These are phyloP conservation scores for Alectoris magna DNA, from an alignment of 2,797 vertebrate species.

Conservation along the genomic window DNA sequence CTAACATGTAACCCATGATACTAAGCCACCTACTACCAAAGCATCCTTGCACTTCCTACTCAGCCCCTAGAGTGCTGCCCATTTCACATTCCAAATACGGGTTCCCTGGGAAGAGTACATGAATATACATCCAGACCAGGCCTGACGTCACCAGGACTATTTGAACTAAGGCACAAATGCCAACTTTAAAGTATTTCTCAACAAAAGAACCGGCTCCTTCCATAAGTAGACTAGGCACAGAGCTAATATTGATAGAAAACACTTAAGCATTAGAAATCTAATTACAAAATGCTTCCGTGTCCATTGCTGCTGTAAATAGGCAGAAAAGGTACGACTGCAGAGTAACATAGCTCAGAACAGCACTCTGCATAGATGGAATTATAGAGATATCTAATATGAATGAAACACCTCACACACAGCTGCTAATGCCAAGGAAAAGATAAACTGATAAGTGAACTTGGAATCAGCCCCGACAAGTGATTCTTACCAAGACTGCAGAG, in stretches of 20 bases:
- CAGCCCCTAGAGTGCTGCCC: neutral
- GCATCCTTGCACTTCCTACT: neutral
- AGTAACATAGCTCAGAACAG: neutral
- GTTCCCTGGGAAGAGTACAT: fast-evolving
- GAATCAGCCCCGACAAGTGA: neutral
- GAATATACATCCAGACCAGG: neutral
- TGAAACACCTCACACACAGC: neutral
- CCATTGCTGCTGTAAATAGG: neutral
- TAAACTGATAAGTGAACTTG: neutral
- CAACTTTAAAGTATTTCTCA: neutral
- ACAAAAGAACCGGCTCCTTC: neutral
- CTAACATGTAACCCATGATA: neutral
- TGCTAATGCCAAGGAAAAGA: neutral
- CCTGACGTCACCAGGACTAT: neutral
- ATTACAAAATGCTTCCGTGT: neutral
- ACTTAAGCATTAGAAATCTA: neutral
- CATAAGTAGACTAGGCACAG: neutral
- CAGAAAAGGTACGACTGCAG: neutral
- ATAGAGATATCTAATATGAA: neutral
- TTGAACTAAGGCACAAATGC: neutral
- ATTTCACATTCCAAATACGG: neutral
- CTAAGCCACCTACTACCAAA: neutral
- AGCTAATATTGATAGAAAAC: neutral
- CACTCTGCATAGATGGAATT: neutral
- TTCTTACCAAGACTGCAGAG: conserved; percentile 95